Base-by-base conservation (phyloP, 2,888 invertebrate species). In the Caenorhabditis drosophilae region DNA sequence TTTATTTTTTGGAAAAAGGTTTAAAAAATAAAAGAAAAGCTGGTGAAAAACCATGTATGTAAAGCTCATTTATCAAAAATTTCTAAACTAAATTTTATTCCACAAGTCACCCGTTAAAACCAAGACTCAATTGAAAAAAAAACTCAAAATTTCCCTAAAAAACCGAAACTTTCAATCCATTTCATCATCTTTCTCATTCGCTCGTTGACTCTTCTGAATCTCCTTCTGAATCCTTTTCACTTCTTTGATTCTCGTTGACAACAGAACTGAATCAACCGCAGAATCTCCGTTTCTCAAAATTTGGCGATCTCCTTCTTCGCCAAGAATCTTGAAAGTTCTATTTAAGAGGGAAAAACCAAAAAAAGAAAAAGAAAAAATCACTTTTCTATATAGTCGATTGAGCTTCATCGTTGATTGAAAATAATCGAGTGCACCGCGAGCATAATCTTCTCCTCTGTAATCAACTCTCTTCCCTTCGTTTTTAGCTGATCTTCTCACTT, bases 351-450 rank as follows among this genome's bases (percentile, higher is more conserved):
- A n/a, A n/a, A n/a, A n/a, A n/a, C n/a, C n/a, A n/a, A n/a, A n/a
- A n/a, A n/a, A n/a, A n/a, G n/a, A n/a, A n/a, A n/a, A n/a, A n/a
- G n/a, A n/a, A 7, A 6, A 31, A 41, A 63, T 34, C 1, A 76
- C 67, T 41, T 42, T 53, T 45, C 73, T 26, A 41, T 64, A 48
- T 41, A 73, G 44, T 22, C 73, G 48, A 40, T 68, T 73, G 38
- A 74, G 58, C 12, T 69, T 64, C 73, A 76, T 68, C 11, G 66
- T 52, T 11, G 70, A 69, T 18, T 57, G 55, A 22, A 76, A 64
- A 41, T 74, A 76, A 35, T 74, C 74, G 3, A 69, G 56, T 2
- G 66, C 76, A 15, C 76, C 76, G 18, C 38, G 27, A n/a, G 58
- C 50, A 47, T 76, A 76, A n/a, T 62, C 59, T n/a, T 58, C 60